Evolutionary conservation across 2,888 invertebrate genomes (phyloP).

Genomic region (Ypsolopha scabrella): DNA sequence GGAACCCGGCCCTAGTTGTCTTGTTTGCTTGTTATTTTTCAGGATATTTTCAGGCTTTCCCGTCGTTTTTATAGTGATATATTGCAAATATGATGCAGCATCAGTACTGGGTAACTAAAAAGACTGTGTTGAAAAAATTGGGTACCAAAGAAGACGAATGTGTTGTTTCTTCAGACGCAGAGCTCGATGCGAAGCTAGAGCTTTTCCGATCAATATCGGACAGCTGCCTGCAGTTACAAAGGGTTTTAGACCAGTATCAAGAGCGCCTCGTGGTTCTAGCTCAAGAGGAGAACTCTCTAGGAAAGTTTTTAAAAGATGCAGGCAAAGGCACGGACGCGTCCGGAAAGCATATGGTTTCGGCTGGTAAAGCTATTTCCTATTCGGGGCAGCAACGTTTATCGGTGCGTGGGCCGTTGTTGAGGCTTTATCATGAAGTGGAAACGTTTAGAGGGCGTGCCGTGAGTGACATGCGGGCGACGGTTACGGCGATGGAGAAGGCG

Average conservation of each 20-base stretch:
- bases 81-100: slow-evolving; percentile 79
- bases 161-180: slow-evolving; percentile 95
- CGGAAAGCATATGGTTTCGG: slow-evolving; percentile 64
- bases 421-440: slow-evolving; percentile 96
- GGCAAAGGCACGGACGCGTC: slow-evolving; percentile 93
- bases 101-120: slow-evolving; percentile 98
- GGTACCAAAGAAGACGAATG: slow-evolving; percentile 98
- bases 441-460: slow-evolving; percentile 96
- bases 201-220: slow-evolving; percentile 92
- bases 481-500: slow-evolving; percentile 94
- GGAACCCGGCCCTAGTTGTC: too few species aligned
- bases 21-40: not conserved
- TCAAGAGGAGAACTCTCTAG: slow-evolving; percentile 95
- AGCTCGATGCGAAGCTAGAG: slow-evolving; percentile 96
- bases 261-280: slow-evolving; percentile 92
- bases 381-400: slow-evolving; percentile 93
- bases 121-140: slow-evolving; percentile 91
- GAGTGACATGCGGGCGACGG: slow-evolving; percentile 90
- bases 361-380: slow-evolving; percentile 88
- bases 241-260: slow-evolving; percentile 93
- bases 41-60: not conserved
- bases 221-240: slow-evolving; percentile 87
- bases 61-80: not conserved
- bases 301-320: slow-evolving; percentile 93
- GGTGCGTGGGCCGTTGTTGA: slow-evolving; percentile 84